A percentile compares a stretch with the other conserved stretches of the same genome.
phyloP scores from a whole-genome alignment of 2,797 vertebrate species.

The Columba guinea region DNA sequence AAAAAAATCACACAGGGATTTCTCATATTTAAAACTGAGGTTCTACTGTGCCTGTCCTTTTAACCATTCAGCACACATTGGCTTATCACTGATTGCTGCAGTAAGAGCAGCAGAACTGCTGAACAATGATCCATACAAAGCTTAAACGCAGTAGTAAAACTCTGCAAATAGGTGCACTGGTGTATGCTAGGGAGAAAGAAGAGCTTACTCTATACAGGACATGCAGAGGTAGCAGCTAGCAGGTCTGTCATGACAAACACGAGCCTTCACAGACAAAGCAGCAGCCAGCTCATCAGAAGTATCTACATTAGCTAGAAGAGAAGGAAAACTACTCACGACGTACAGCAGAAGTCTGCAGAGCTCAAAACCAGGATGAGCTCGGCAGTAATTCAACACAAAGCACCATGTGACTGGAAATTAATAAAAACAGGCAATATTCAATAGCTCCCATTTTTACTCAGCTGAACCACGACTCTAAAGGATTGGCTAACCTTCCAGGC shows the following conservation, averaged over 20 bases:
- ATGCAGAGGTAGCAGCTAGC: background rate
- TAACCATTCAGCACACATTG: background rate
- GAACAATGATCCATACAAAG: background rate
- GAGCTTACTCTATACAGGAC: background rate
- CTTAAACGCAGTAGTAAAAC: background rate
- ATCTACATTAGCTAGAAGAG: background rate
- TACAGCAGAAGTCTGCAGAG: background rate
- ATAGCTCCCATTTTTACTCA: background rate
- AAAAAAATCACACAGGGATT: background rate
- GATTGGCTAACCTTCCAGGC: background rate
- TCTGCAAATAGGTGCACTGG: background rate
- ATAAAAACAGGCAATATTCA: background rate
- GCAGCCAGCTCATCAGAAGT: background rate
- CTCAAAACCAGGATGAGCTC: background rate
- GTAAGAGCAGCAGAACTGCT: background rate
- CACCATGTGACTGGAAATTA: background rate
- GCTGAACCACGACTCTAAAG: background rate
- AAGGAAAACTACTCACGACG: background rate
- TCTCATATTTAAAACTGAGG: background rate
- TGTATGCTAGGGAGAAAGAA: background rate
- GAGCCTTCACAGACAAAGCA: background rate
- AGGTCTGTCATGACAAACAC: background rate
- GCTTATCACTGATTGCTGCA: background rate
- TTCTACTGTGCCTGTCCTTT: background rate
- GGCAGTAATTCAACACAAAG: background rate